Conservation (phyloP, 2,113 vertebrate genomes). For the Equus przewalskii region DNA sequence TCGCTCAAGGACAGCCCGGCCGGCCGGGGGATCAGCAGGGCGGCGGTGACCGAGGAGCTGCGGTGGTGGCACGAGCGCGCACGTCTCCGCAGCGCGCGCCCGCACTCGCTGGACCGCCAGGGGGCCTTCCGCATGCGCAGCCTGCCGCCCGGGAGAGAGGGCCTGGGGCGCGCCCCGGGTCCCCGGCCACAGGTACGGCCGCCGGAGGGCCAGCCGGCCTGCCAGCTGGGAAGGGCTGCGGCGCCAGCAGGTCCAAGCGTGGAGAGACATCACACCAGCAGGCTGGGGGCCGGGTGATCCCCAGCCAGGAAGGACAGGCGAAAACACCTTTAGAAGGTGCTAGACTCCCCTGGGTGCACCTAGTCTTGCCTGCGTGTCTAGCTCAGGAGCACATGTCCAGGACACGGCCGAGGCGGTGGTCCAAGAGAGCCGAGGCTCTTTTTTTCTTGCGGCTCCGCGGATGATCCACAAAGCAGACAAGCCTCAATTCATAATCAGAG, state of each 20-base stretch:
- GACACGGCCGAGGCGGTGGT: neutral
- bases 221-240: fast-evolving
- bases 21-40: conserved; percentile 87
- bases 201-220: fast-evolving
- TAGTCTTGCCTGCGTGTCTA: neutral
- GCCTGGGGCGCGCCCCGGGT: conserved; percentile 54
- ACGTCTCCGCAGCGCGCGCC: conserved; percentile 84
- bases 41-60: conserved; percentile 92
- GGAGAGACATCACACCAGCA: too few species aligned
- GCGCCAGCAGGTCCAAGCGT: neutral
- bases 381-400: neutral
- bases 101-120: conserved; percentile 87
- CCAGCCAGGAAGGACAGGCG: neutral
- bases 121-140: conserved; percentile 87
- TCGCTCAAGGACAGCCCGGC: conserved; percentile 91
- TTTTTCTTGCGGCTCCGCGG: neutral
- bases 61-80: conserved; percentile 93
- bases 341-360: neutral
- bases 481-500: neutral
- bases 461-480: neutral
- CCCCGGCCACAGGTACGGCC: conserved; percentile 73
- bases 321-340: neutral
- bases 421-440: neutral
- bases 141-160: conserved; percentile 81
- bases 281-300: neutral